Evolutionary conservation across 1,140 invertebrate species (phyloP).

Genomic region (Drosophila novamexicana): DNA sequence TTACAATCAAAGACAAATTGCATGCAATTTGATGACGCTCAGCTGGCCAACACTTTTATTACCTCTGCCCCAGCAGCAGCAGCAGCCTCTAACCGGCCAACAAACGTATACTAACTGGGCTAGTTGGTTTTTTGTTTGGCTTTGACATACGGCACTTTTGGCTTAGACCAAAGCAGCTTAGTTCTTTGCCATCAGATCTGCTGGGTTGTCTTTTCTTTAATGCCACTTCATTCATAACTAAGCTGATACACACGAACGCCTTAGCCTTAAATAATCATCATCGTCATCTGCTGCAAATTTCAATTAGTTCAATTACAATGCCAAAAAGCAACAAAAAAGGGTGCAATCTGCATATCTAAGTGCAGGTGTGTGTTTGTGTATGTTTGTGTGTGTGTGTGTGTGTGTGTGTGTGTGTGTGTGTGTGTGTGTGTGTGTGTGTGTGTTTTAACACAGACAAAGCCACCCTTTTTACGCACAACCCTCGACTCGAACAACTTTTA

Average conservation of each 20-base stretch:
- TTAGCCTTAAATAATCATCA: conserved; percentile 4
- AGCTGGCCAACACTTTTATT: conserved; percentile 20
- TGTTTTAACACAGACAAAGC: conserved; percentile 32
- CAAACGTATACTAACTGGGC: not conserved
- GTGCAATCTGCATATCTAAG: conserved; percentile 20
- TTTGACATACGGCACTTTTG: not conserved
- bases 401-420: not conserved
- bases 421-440: not conserved
- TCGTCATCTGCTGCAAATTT: conserved; percentile 38
- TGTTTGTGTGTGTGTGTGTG: conserved; percentile 8
- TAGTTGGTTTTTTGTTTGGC: not conserved
- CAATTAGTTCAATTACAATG: conserved; percentile 73
- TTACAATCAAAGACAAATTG: conserved; percentile 55
- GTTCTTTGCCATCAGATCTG: not conserved
- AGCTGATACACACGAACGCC: conserved; percentile 23
- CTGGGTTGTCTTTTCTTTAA: not conserved
- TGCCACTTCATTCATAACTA: conserved; percentile 26
- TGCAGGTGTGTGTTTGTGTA: not conserved
- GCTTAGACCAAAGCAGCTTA: not conserved
- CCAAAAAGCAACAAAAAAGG: conserved; percentile 16
- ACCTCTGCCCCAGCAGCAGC: not conserved
- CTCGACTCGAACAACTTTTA: conserved; percentile 47
- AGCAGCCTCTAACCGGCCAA: not conserved
- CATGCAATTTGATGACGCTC: conserved; percentile 40
- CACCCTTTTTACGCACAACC: conserved; percentile 42